These are phyloP conservation scores for Spatulosminthurus flaviceps DNA, from an alignment of 2,888 invertebrate genomes.

Conservation along the genomic window DNA sequence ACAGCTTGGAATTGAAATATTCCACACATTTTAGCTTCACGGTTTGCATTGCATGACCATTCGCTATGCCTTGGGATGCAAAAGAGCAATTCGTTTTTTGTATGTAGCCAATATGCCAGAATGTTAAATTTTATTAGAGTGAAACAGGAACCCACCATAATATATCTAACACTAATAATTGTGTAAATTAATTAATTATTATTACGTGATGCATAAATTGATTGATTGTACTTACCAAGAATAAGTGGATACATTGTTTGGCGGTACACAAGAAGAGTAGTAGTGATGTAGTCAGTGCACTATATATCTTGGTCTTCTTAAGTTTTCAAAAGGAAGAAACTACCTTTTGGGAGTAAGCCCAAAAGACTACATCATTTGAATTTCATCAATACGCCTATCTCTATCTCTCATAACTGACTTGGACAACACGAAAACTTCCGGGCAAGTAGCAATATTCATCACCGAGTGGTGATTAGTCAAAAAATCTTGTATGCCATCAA, in stretches of 20 bases:
- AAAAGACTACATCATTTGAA: neutral
- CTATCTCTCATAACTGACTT: too few species aligned
- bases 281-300: neutral
- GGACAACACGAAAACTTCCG: too few species aligned
- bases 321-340: neutral
- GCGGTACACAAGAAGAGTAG: neutral
- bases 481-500: too few species aligned
- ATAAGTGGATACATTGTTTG: conserved; percentile 3
- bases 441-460: too few species aligned
- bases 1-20: too few species aligned
- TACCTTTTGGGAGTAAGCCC: neutral
- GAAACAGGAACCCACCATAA: conserved; percentile 10
- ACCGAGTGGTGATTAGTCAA: too few species aligned
- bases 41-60: neutral
- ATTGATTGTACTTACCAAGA: conserved; percentile 18
- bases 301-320: neutral
- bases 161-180: neutral
- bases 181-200: neutral
- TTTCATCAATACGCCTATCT: too few species aligned
- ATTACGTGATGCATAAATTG: conserved; percentile 18
- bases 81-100: neutral
- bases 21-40: neutral
- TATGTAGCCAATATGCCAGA: neutral
- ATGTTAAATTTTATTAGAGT: conserved; percentile 9
- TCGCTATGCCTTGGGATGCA: neutral